phyloP scores from a whole-genome alignment of 2,113 vertebrate genomes.

The Rhinichthys klamathensis region DNA sequence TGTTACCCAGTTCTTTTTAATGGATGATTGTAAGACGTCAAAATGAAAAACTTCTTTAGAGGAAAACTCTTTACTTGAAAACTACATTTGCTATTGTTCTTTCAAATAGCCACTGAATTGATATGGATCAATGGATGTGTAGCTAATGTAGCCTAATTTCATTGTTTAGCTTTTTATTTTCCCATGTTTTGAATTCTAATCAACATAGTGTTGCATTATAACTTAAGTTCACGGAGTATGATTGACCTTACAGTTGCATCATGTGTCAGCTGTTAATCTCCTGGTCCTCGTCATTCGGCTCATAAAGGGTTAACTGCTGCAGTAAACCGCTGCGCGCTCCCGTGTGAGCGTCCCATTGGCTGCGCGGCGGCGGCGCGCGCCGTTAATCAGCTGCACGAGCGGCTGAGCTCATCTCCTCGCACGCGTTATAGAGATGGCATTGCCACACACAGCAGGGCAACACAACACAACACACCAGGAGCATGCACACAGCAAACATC shows the following conservation, averaged over 20 bases:
- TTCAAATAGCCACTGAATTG: background rate
- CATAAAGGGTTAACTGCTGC: constrained; percentile 64
- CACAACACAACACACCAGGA: constrained; percentile 51
- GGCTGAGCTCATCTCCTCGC: constrained; percentile 62
- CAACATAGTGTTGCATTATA: background rate
- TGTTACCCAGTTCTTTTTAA: background rate
- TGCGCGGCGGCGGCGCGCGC: constrained; percentile 57
- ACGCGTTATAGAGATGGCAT: constrained; percentile 61
- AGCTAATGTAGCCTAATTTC: background rate
- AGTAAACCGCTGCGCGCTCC: constrained; percentile 60
- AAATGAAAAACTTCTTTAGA: background rate
- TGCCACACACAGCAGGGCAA: constrained; percentile 59
- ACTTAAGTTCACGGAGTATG: background rate
- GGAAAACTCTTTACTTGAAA: background rate
- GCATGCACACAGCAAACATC: constrained; percentile 60
- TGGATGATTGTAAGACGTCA: background rate
- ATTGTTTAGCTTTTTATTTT: background rate
- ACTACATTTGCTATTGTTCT: background rate
- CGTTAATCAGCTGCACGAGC: constrained; percentile 64
- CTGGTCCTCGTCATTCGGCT: constrained; percentile 24
- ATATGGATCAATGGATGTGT: background rate
- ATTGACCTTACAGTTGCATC: background rate
- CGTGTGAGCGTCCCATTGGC: constrained; percentile 62
- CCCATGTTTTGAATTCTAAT: background rate
- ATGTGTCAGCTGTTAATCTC: background rate